Evolutionary conservation across 2,113 vertebrate genomes (phyloP).

Genomic region (Noctilio leporinus): DNA sequence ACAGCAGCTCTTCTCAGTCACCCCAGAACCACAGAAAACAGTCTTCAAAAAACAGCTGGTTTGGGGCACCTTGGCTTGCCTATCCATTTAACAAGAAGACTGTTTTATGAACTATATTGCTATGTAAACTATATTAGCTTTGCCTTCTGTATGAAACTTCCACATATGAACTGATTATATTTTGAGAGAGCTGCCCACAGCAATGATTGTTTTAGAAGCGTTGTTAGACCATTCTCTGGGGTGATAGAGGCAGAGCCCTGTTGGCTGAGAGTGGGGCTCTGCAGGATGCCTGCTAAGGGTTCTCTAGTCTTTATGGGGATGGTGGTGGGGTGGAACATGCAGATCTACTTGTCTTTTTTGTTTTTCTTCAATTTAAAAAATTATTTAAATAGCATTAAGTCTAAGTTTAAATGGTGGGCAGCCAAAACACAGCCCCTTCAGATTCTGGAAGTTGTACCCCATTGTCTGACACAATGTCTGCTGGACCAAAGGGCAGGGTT

Average conservation of each 20-base stretch:
- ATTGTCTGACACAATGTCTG: neutral
- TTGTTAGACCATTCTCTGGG: neutral
- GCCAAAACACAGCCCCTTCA: neutral
- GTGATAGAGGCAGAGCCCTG: neutral
- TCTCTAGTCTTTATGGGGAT: neutral
- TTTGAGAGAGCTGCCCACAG: neutral
- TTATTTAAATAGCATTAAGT: neutral
- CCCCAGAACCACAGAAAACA: neutral
- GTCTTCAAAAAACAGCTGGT: neutral
- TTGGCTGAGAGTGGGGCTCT: neutral
- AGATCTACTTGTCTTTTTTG: neutral
- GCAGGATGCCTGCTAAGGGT: too few relatives aligned
- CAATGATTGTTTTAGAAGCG: neutral
- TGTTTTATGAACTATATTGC: neutral
- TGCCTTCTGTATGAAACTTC: neutral
- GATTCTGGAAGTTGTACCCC: neutral
- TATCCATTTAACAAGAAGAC: neutral
- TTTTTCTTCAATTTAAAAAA: neutral
- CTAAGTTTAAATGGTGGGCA: neutral
- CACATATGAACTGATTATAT: neutral
- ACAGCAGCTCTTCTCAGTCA: neutral
- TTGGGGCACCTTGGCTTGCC: neutral
- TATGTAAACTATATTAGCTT: neutral
- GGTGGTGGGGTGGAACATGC: too few relatives aligned
- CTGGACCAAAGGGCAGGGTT: neutral